Evolutionary conservation across 2,113 vertebrate genomes (phyloP), one percentile per base, ranked within the genome.

Genomic region (Myxocyprinus asiaticus): DNA sequence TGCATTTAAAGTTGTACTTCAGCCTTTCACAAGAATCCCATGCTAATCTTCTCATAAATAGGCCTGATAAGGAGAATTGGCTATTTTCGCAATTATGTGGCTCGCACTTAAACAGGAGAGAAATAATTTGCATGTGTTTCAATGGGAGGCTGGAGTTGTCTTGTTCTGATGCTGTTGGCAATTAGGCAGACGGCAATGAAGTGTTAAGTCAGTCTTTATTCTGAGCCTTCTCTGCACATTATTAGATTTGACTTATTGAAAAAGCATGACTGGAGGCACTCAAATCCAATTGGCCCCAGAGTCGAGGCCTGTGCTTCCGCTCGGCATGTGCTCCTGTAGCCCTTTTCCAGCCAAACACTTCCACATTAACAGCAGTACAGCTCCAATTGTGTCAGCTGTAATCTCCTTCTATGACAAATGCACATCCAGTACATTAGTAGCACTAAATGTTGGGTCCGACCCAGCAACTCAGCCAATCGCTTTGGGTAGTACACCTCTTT

Each of bases 1-100:
- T 83, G 86, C 79, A 85, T 77, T 87, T 68, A 3, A 63, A 88
- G 81, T 80, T 86, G 88, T 87, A 77, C 74, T 67, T 70, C 77
- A 84, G 80, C 61, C 74, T 67, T 79, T 77, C 83, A 81, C 79
- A 77, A 81, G 68, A 81, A 73, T 58, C 62, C 66, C 66, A 63
- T 47, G 65, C 45, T 65, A 22, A 73, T 70, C 51, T 5, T 81
- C 58, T 47, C 64, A 43, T 6, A 0, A 48, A 47, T 8, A 17
- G 15, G 44, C 44, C 15, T 44, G 8, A 58, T 44, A 44, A 44
- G 22, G 67, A 69, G n/a, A 73, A 22, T n/a, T 47, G 44, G 45
- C 45, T 22, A 56, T 22, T 56, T 56, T n/a, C 5, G 33, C n/a
- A 72, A 56, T 47, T 58, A 5, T 14, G 71, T 61, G 9, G 78